Conservation (phyloP, 2,113 vertebrate species). For the Gopherus evgoodei region DNA sequence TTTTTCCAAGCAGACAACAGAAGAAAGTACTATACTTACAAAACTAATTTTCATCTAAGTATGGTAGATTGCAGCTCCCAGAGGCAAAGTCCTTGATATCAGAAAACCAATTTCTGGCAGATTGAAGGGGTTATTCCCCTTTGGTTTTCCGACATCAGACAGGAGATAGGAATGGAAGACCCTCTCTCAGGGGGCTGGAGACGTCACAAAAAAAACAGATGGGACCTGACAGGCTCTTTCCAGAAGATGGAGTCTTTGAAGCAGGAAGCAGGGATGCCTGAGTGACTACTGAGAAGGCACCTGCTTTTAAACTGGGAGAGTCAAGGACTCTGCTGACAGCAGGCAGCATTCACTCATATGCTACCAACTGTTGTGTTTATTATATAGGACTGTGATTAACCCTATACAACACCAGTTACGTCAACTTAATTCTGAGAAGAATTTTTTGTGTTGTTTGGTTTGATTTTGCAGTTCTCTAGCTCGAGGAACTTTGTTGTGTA, state of each 20-base stretch:
- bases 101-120: conserved; percentile 83
- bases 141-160: conserved; percentile 76
- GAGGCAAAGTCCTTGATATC: conserved; percentile 76
- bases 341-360: conserved; percentile 42
- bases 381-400: conserved; percentile 30
- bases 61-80: conserved; percentile 75
- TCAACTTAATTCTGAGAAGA: not conserved
- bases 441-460: not conserved
- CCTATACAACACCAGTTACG: not conserved
- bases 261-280: conserved; percentile 72
- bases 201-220: conserved; percentile 79
- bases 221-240: conserved; percentile 82
- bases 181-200: conserved; percentile 71
- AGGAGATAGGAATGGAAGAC: conserved; percentile 71
- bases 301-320: conserved; percentile 52
- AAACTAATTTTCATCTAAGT: conserved; percentile 81
- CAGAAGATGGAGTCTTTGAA: conserved; percentile 73
- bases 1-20: conserved; percentile 56
- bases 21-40: conserved; percentile 75
- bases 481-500: not conserved
- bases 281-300: conserved; percentile 49
- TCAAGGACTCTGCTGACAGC: conserved; percentile 56
- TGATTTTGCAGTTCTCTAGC: not conserved
- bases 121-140: conserved; percentile 80
- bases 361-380: conserved; percentile 51